Evolutionary conservation across 1,140 invertebrate species (phyloP).

Genomic region (Brachystomella parvula): DNA sequence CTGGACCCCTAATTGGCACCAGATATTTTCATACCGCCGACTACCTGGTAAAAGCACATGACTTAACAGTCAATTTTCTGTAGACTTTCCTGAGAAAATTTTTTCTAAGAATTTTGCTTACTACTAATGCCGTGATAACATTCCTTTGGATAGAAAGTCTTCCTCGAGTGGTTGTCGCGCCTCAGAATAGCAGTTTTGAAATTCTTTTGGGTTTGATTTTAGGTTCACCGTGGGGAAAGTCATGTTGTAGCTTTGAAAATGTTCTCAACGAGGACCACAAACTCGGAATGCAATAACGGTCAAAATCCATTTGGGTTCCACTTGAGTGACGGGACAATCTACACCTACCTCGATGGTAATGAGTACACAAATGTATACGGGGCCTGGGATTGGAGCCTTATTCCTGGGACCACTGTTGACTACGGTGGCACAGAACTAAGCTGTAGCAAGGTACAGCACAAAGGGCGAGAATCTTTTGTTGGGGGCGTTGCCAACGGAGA

Average conservation of each 20-base stretch:
- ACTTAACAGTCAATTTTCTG: not conserved
- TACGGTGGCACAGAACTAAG: constrained; percentile 2
- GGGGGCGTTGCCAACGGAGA: constrained; percentile 12
- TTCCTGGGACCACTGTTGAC: constrained; percentile 14
- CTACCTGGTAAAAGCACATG: constrained; percentile 10
- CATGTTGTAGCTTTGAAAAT: constrained; percentile 18
- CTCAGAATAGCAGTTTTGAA: no score
- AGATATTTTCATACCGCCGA: constrained; percentile 17
- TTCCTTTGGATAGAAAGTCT: no score
- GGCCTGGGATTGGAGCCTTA: constrained; percentile 23
- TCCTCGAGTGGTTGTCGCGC: no score
- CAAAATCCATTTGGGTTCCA: constrained; percentile 26
- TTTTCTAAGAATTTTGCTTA: no score
- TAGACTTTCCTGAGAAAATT: no score
- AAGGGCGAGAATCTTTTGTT: constrained; percentile 16
- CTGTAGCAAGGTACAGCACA: constrained; percentile 9
- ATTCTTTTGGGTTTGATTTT: no score
- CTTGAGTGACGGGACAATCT: constrained; percentile 21
- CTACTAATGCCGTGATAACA: no score
- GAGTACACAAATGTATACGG: constrained; percentile 24
- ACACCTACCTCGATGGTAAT: constrained; percentile 8
- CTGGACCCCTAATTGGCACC: constrained; percentile 7
- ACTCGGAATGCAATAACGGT: constrained; percentile 22
- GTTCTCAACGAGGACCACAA: constrained; percentile 22
- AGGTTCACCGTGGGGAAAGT: constrained; percentile 12